phyloP scores from a whole-genome alignment of 1,140 invertebrate genomes.

The Drosophila bocki region DNA sequence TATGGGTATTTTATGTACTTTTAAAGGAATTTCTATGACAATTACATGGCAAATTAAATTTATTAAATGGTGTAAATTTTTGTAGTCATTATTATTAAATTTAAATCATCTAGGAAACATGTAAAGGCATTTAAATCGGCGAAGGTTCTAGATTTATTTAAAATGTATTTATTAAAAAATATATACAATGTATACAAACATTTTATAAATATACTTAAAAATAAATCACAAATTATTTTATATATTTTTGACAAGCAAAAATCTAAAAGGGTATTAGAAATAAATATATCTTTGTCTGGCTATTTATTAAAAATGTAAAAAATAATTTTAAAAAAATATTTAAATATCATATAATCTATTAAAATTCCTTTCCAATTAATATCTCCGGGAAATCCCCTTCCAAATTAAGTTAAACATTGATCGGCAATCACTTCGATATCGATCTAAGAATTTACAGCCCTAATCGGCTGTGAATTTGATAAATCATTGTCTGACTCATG shows the following conservation, averaged over 20 bases:
- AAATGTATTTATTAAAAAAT: no score
- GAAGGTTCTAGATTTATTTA: no score
- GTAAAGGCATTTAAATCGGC: no score
- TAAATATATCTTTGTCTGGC: no score
- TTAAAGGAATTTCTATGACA: background rate
- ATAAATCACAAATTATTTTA: no score
- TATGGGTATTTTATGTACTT: background rate
- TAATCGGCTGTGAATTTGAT: background rate
- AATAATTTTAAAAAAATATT: background rate
- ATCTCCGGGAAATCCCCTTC: background rate
- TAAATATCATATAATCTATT: background rate
- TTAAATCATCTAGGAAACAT: no score
- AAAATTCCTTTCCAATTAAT: background rate
- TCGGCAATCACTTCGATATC: background rate
- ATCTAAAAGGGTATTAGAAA: no score
- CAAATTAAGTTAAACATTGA: background rate
- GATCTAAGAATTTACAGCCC: background rate
- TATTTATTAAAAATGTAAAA: no score
- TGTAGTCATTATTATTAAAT: background rate
- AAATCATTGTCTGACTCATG: conserved; percentile 24
- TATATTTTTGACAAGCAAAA: no score
- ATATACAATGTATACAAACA: no score
- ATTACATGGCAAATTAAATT: background rate
- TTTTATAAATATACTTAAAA: no score
- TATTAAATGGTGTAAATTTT: background rate